phyloP scores from a whole-genome alignment of 1,140 invertebrate species.

The Hestina assimilis region DNA sequence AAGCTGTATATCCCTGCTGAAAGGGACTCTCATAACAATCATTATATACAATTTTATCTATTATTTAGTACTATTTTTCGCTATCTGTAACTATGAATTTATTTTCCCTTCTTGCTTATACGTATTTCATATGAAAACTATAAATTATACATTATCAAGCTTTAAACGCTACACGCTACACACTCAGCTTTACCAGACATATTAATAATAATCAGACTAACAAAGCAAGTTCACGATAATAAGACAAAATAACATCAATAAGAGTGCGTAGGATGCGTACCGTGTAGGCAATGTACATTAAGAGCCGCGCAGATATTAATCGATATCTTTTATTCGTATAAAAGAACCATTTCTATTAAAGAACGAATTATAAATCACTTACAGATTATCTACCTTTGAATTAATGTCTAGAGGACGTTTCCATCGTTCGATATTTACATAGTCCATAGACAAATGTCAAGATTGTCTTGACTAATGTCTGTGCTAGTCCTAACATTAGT shows the following conservation, averaged over 20 bases:
- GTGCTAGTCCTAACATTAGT: slow-evolving; percentile 25
- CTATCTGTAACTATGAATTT: no score
- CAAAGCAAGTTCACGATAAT: not conserved
- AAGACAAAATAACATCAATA: not conserved
- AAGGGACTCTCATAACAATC: no score
- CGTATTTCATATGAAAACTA: no score
- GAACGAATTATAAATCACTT: slow-evolving; percentile 18
- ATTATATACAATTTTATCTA: no score
- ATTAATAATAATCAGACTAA: not conserved
- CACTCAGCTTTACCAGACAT: no score
- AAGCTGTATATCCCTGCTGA: no score
- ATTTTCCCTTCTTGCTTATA: no score
- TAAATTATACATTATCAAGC: no score
- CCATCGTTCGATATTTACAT: slow-evolving; percentile 16
- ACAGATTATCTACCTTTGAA: slow-evolving; percentile 11
- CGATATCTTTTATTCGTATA: slow-evolving; percentile 3
- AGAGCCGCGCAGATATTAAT: slow-evolving; percentile 7
- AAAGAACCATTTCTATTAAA: slow-evolving; percentile 18
- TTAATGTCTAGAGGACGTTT: slow-evolving; percentile 12
- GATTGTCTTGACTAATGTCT: slow-evolving; percentile 22
- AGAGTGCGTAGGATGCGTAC: not conserved
- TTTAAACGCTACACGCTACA: no score
- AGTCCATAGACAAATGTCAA: slow-evolving; percentile 15
- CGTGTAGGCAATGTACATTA: not conserved
- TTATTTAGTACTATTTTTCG: no score